Evolutionary conservation across 2,113 vertebrate species (phyloP).

Genomic region (Chaenogobius annularis): DNA sequence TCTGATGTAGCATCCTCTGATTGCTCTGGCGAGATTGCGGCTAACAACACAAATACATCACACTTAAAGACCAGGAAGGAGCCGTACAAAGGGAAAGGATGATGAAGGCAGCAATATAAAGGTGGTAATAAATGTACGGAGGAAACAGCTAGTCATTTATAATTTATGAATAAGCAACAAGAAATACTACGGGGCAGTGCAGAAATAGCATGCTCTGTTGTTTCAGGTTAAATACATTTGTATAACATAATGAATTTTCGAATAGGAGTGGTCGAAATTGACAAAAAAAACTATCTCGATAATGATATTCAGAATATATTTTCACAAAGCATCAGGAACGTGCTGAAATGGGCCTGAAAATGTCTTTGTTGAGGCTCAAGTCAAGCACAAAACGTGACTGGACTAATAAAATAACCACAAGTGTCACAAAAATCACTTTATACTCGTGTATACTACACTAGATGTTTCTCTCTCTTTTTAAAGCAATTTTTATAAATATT

Average conservation of each 20-base stretch:
- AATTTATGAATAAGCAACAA: background rate
- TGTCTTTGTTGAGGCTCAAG: too few relatives aligned
- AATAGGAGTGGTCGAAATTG: background rate
- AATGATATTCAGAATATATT: too few relatives aligned
- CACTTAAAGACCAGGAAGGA: conserved; percentile 16
- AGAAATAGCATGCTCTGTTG: background rate
- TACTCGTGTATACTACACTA: too few relatives aligned
- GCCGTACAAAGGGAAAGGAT: conserved; percentile 5
- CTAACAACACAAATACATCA: conserved; percentile 32
- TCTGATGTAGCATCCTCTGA: conserved; percentile 39
- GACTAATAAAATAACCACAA: too few relatives aligned
- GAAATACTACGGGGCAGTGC: too few relatives aligned
- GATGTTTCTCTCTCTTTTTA: too few relatives aligned
- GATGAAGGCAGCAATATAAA: conserved; percentile 9
- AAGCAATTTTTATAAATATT: too few relatives aligned
- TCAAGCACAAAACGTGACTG: too few relatives aligned
- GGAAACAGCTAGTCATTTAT: background rate
- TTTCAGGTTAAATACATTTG: background rate
- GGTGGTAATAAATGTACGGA: conserved; percentile 9
- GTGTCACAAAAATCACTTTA: too few relatives aligned
- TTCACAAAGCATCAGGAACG: too few relatives aligned
- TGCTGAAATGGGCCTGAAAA: too few relatives aligned
- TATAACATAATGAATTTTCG: background rate
- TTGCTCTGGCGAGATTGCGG: conserved; percentile 45
- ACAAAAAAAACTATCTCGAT: background rate